Evolutionary conservation across 2,113 vertebrate genomes (phyloP).

Genomic region (Butastur rufipennis): DNA sequence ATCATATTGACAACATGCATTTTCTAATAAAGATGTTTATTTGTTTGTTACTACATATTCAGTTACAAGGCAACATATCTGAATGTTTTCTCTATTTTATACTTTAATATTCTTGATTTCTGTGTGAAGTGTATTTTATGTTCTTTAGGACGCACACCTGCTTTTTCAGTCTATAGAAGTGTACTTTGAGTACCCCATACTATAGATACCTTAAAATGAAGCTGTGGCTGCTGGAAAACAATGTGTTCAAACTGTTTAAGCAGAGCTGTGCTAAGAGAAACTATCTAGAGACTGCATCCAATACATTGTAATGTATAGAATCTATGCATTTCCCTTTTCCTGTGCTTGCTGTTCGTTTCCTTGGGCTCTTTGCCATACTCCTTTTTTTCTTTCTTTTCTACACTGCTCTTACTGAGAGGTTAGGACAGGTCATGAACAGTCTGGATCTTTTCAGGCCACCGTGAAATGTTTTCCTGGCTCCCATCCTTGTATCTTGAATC

Average conservation of each 20-base stretch:
- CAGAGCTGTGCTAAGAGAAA: not conserved
- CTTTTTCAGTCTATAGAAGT: not conserved
- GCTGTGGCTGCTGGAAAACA: not conserved
- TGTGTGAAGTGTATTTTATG: not conserved
- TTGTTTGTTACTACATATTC: not conserved
- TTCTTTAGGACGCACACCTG: not conserved
- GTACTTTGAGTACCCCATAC: not conserved
- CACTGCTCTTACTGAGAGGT: not conserved
- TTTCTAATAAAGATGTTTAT: not conserved
- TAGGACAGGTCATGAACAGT: not conserved
- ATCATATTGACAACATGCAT: not conserved
- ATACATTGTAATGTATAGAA: accelerated
- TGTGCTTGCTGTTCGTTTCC: not conserved
- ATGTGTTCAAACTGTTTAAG: not conserved
- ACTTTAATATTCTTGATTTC: not conserved
- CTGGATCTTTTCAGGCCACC: not conserved
- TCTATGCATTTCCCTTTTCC: not conserved
- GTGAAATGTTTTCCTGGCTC: not conserved
- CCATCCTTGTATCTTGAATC: not conserved
- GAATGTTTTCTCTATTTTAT: not conserved
- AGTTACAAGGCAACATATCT: not conserved
- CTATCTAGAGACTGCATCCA: not conserved
- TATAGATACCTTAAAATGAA: not conserved
- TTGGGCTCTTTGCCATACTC: not conserved
- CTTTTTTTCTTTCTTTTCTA: not conserved